These are phyloP conservation scores for Bombylius major DNA, from an alignment of 2,888 invertebrate species.

Conservation along the genomic window DNA sequence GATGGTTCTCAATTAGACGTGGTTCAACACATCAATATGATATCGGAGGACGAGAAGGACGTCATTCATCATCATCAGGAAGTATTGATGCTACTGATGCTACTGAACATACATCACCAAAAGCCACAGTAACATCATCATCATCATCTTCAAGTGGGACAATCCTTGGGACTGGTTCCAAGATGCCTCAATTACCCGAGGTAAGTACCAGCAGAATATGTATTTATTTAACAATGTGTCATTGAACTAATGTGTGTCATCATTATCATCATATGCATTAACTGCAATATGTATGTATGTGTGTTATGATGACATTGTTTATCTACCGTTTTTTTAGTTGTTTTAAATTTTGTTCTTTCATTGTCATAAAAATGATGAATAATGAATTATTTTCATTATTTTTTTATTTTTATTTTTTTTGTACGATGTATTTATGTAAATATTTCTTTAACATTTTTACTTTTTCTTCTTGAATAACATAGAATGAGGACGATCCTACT, in stretches of 20 bases:
- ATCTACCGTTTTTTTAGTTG: too few species aligned
- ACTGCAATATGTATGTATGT: not conserved
- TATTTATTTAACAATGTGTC: not conserved
- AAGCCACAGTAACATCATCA: conserved; percentile 13
- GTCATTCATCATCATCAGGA: conserved; percentile 26
- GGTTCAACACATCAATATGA: conserved; percentile 76
- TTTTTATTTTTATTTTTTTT: not conserved
- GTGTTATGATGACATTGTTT: too few species aligned
- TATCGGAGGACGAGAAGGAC: conserved; percentile 41
- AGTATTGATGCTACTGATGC: conserved; percentile 28
- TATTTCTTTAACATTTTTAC: not conserved
- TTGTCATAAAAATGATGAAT: too few species aligned
- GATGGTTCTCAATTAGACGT: conserved; percentile 81
- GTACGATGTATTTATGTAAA: not conserved
- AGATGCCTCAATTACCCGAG: conserved; percentile 75
- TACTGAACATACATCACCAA: conserved; percentile 4
- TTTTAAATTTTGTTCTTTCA: too few species aligned
- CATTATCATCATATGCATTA: too few species aligned
- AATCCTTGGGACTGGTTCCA: conserved; percentile 32
- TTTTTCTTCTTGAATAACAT: not conserved
- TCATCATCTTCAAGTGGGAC: not conserved
- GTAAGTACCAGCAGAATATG: conserved; percentile 36
- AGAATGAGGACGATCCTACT: conserved; percentile 30
- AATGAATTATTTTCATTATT: not conserved
- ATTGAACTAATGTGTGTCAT: too few species aligned